Base-by-base conservation (phyloP, 2,113 vertebrate species). In the Cheirogaleus medius region DNA sequence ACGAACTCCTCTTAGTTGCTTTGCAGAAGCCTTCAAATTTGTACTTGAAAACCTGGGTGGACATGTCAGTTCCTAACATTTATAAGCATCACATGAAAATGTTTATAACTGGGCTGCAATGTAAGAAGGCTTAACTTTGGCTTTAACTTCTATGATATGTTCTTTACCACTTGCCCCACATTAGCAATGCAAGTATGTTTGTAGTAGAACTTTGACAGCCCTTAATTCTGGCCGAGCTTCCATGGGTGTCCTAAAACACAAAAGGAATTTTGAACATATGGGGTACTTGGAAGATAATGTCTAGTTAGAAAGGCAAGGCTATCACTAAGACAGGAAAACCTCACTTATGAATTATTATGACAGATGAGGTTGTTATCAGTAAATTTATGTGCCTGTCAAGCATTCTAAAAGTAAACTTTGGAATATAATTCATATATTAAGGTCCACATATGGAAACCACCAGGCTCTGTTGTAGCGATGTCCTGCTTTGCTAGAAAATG, bases 261-360 rank as follows among this genome's bases (percentile, higher is more conserved):
- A 83, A 96, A 81, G 64, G 86, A 96, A 94, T 86, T 32, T 85
- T 81, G 44, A 83, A 52, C 34, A 92, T 82, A 58, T 78, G n/a
- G 29, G 2, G 82, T 89, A 89, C 25, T 97, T 87, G 80, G 34
- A 90, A 97, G 39, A 77, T 47, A 42, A 83, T 84, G 29, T 23
- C 54, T 95, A 82, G 27, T 95, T 95, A 66, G 27, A 93, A 93
- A 56, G 20, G 44, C 58, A 96, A 83, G 32, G 32, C 80, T 91
- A 74, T 89, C n/a, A 69, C n/a, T 81, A n/a, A 93, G 47, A 80
- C 37, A 88, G 23, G 42, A 95, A 87, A 91, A 60, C 49, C 42
- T 95, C 71, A 88, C 56, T 81, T 80, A 32, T 80, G 64, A 93
- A 69, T 88, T 94, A 80, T 58, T 77, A 97, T 74, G n/a, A 91